Evolutionary conservation across 2,113 vertebrate genomes (phyloP), one percentile per base, ranked within the genome.

Genomic region (Hippocampus comes): DNA sequence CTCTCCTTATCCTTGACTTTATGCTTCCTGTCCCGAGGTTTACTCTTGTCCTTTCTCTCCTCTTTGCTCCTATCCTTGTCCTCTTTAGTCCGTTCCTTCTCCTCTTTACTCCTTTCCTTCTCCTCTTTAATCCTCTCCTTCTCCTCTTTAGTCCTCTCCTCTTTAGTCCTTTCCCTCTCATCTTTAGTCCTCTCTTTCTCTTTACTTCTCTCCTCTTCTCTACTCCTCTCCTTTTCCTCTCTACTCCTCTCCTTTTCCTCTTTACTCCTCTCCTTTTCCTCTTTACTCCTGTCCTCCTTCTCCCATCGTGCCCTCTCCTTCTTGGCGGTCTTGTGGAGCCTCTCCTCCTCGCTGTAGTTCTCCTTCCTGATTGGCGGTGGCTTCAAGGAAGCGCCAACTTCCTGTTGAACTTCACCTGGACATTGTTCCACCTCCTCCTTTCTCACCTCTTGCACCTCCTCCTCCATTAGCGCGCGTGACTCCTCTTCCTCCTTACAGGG

Each of bases 271-370:
- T 42, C 41, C 17, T 64, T 41, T 12, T 34, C 27, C 25, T 41
- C 63, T 65, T 46, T n/a, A 49, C 43, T 67, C 48, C 48, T 21
- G 27, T 51, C 48, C 9, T 68, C 46, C 66, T 48, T 82, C 43
- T 87, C 84, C 70, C 74, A 72, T 48, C 80, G 87, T 10, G 49
- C 74, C 76, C 82, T 88, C 2, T 89, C 89, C 65, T 87, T 90
- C 74, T 84, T 89, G 59, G n/a, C 8, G n/a, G 20, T 75, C 80
- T 81, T 89, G 9, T 80, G 83, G 63, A 25, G 88, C 73, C 70
- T 79, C 68, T 87, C 88, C 6, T 84, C 88, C 74, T 84, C 86
- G 48, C 64, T 51, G 9, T 86, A 68, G 12, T 67, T 77, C 30
- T 89, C 88, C 72, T 84, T 90, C 74, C 34, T 88, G 38, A 80